phyloP scores from a whole-genome alignment of 2,888 invertebrate genomes.

The Andrena haemorrhoa region DNA sequence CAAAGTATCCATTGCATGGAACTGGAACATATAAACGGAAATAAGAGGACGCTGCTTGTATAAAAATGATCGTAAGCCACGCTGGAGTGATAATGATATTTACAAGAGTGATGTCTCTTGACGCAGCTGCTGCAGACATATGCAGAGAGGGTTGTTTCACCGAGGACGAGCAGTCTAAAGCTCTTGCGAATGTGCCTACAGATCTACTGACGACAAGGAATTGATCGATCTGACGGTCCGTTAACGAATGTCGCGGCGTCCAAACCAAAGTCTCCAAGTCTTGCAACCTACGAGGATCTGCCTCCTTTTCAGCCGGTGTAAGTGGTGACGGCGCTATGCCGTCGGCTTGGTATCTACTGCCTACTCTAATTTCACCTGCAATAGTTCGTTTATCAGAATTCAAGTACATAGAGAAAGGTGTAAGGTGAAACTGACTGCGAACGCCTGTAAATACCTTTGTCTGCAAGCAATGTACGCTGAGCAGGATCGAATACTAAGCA shows the following conservation, averaged over 20 bases:
- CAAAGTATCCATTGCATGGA: constrained; percentile 99
- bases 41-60: neutral
- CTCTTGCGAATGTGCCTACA: constrained; percentile 99
- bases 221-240: constrained; percentile 99
- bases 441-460: constrained; percentile 90
- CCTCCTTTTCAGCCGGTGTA: constrained; percentile 85
- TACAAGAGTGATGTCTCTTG: constrained; percentile 98
- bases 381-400: constrained; percentile 30
- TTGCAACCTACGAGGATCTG: constrained; percentile 89
- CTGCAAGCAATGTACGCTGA: constrained; percentile 99
- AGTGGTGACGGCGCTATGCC: constrained; percentile 88
- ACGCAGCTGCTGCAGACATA: constrained; percentile 99
- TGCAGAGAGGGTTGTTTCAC: constrained; percentile 99
- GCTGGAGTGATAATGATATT: constrained; percentile 50
- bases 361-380: constrained; percentile 88
- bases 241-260: constrained; percentile 96
- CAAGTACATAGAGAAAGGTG: neutral
- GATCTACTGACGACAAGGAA: constrained; percentile 97
- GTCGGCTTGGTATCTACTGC: constrained; percentile 98
- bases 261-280: constrained; percentile 97
- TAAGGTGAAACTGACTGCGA: too few species aligned
- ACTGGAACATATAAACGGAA: constrained; percentile 86
- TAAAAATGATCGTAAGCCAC: neutral
- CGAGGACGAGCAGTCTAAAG: constrained; percentile 98
- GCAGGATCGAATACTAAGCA: constrained; percentile 99